Evolutionary conservation across 2,888 invertebrate species (phyloP), one percentile per base, ranked within the genome.

Genomic region (Cataglyphis cursor): DNA sequence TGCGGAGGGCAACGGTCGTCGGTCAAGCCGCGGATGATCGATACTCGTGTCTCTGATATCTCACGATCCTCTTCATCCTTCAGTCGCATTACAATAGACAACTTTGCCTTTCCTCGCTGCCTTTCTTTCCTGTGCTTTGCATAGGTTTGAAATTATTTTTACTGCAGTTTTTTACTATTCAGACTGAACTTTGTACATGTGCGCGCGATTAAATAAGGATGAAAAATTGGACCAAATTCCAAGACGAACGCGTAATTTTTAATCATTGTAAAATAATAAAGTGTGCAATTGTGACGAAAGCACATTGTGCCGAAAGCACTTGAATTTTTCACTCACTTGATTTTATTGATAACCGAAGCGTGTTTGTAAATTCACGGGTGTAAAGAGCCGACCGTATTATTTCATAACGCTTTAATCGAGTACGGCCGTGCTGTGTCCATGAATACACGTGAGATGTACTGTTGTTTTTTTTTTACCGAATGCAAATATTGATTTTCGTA

Each of bases 401-500:
- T 38, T 35, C 38, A 59, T 18, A 82, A 81, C 78, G 82, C 62
- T 87, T 70, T 62, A 83, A 78, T 51, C 83, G 76, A 61, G 8
- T 51, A 51, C 48, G 48, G 51, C 38, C 41, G 48, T 41, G 21
- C 12, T 9, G 24, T 28, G 18, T 9, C 21, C n/a, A 10, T 12
- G 5, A 28, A 44, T 10, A 35, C 28, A 61, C 15, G 28, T 15
- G 24, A 10, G 12, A 59, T 24, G 51, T 38, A 24, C 24, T 66
- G 21, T 8, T 44, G 8, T 21, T 59, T 18, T 48, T 48, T 44
- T 51, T 51, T 51, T 51, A 66, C 70, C 66, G 21, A 70, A 75
- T 15, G 76, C 78, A 87, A 87, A 87, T 85, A 89, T 89, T 85
- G 89, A 87, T 89, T 89, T 84, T 87, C 73, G 35, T 31, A 65